Evolutionary conservation across 2,113 vertebrate genomes (phyloP), one percentile per base, ranked within the genome.

Genomic region (Drymodes brunneopygia): DNA sequence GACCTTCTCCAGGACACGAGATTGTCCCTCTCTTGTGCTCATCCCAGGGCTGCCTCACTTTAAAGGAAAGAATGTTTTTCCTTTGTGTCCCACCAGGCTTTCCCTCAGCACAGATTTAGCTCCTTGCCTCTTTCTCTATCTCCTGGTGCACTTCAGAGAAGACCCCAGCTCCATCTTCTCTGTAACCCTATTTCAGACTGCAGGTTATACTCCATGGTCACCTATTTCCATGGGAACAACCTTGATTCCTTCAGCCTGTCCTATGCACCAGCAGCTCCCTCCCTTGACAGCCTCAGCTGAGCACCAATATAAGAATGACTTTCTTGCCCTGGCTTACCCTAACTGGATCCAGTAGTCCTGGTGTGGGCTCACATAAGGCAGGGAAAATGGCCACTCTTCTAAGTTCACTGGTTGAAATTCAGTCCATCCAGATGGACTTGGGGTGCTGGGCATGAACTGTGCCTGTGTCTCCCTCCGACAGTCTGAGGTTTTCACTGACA

Each of bases 21-120:
- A 65, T 60, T 0, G 0, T 28, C 2, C 2, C 9, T 4, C 24
- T n/a, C 47, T 23, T 17, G 12, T 31, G 12, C 35, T 14, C 16
- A 27, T 33, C 10, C 48, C 23, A 62, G 23, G 45, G 33, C 47
- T 74, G 82, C 18, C 23, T 3, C 23, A 36, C n/a, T 74, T 17
- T 29, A 33, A 67, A 3, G 3, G 12, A 28, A 83, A 56, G 14
- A 54, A 75, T 7, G 7, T 23, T 64, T 72, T 58, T 58, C 15
- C 40, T 50, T 54, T 72, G n/a, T 7, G 10, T 78, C 21, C 6
- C 62, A 14, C 8, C 21, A 69, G 29, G 48, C 3, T n/a, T 75
- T 9, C 22, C 21, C n/a, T 72, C 3, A 2, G 50, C 40, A 25
- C 17, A 80, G 22, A 27, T 73, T 72, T 56, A 57, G 24, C 6